These are phyloP conservation scores for Cloeon dipterum DNA, from an alignment of 2,888 invertebrate species.

Conservation along the genomic window DNA sequence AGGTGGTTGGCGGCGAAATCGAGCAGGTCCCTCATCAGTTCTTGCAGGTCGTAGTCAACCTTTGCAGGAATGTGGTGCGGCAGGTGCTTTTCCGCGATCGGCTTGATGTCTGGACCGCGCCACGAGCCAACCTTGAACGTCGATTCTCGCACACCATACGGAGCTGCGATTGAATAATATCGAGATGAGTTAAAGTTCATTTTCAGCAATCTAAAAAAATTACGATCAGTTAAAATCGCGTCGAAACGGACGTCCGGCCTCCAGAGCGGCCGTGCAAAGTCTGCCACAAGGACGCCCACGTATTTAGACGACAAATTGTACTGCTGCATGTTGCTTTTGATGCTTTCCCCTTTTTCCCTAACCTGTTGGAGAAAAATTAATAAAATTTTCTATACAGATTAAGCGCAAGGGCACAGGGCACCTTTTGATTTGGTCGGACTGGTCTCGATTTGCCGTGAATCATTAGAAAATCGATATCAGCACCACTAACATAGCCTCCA, in stretches of 20 bases:
- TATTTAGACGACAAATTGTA: conserved; percentile 56
- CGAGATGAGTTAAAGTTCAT: too few relatives aligned
- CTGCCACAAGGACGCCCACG: conserved; percentile 74
- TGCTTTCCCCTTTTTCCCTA: conserved; percentile 49
- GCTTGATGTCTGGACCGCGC: conserved; percentile 7
- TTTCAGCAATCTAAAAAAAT: too few relatives aligned
- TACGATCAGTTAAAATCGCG: conserved; percentile 89
- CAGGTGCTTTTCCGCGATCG: conserved; percentile 36
- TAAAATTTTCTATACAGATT: too few relatives aligned
- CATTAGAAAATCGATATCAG: conserved; percentile 88
- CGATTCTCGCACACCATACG: conserved; percentile 91
- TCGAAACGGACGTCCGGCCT: conserved; percentile 47
- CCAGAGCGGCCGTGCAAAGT: conserved; percentile 73
- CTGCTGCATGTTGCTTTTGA: conserved; percentile 69
- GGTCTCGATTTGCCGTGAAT: conserved; percentile 69
- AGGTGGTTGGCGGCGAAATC: conserved; percentile 60
- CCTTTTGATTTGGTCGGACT: conserved; percentile 53
- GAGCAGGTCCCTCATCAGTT: conserved; percentile 66
- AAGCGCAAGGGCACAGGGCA: too few relatives aligned
- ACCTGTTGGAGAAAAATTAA: conserved; percentile 27
- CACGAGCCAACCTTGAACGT: conserved; percentile 54
- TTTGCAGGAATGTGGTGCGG: conserved; percentile 61
- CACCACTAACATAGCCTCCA: conserved; percentile 65
- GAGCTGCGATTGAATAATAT: conserved; percentile 60
- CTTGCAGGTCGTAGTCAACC: conserved; percentile 50